Evolutionary conservation across 2,113 vertebrate species (phyloP).

Genomic region (Mesitornis unicolor): DNA sequence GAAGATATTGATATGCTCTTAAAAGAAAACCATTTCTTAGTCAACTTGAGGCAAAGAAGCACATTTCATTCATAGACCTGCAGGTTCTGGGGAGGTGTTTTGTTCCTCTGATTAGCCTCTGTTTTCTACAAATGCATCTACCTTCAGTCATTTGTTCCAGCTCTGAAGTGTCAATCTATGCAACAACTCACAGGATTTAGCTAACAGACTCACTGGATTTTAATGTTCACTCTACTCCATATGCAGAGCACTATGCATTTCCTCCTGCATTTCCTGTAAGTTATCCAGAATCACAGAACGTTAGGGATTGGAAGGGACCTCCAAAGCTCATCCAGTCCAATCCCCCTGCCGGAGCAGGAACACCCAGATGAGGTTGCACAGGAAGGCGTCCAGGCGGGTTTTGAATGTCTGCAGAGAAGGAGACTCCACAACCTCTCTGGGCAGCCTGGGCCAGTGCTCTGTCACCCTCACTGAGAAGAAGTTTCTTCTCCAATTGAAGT

Average conservation of each 20-base stretch:
- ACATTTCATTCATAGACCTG: background rate
- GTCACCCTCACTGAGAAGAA: too few species aligned
- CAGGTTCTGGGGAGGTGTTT: background rate
- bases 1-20: conserved; percentile 89
- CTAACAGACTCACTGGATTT: background rate
- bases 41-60: background rate
- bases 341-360: too few species aligned
- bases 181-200: background rate
- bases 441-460: too few species aligned
- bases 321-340: too few species aligned
- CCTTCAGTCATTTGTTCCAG: background rate
- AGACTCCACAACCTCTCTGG: too few species aligned
- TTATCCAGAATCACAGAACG: too few species aligned
- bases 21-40: conserved; percentile 46
- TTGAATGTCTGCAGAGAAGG: too few species aligned
- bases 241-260: background rate
- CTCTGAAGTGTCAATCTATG: background rate
- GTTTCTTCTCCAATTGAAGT: too few species aligned
- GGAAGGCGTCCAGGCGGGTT: too few species aligned
- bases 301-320: too few species aligned
- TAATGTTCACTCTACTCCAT: background rate
- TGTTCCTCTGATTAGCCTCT: background rate
- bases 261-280: background rate
- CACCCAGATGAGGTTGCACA: too few species aligned
- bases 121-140: background rate